Percentiles rank a stretch among this genome's conserved stretches.
phyloP scores from a whole-genome alignment of 2,113 vertebrate genomes.

The Seriola aureovittata region DNA sequence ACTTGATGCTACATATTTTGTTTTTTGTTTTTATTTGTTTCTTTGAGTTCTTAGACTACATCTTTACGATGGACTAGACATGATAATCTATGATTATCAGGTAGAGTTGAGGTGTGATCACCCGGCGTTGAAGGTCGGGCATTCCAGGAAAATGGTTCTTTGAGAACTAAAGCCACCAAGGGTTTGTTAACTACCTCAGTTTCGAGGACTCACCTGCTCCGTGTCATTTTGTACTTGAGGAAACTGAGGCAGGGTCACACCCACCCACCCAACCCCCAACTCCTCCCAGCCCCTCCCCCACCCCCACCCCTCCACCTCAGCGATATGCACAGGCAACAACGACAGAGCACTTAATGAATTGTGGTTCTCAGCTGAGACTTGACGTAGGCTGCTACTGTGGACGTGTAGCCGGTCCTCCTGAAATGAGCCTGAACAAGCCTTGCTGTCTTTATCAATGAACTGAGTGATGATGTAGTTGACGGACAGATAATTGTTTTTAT shows the following conservation, averaged over 20 bases:
- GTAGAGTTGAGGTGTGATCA: conserved; percentile 88
- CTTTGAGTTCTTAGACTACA: conserved; percentile 44
- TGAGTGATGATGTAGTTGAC: conserved; percentile 91
- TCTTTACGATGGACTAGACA: conserved; percentile 61
- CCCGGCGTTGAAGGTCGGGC: conserved; percentile 91
- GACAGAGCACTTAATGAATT: conserved; percentile 85
- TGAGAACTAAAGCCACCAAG: conserved; percentile 89
- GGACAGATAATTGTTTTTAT: conserved; percentile 77
- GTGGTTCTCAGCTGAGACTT: conserved; percentile 68
- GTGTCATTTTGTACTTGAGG: conserved; percentile 92
- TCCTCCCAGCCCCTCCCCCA: no score
- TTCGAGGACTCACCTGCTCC: conserved; percentile 94
- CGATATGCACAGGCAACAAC: conserved; percentile 65
- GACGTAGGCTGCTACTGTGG: conserved; percentile 64
- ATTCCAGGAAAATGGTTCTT: conserved; percentile 93
- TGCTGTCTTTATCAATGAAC: conserved; percentile 86
- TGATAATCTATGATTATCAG: conserved; percentile 87
- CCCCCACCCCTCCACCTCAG: not conserved
- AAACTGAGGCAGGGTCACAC: conserved; percentile 79
- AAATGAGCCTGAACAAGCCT: conserved; percentile 90
- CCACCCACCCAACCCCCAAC: no score
- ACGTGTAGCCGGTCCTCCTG: conserved; percentile 85
- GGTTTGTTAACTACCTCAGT: conserved; percentile 97
- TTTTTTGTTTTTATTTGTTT: conserved; percentile 2
- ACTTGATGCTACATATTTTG: conserved; percentile 54